phyloP scores from a whole-genome alignment of 2,797 vertebrate genomes.

The Brotula barbata region DNA sequence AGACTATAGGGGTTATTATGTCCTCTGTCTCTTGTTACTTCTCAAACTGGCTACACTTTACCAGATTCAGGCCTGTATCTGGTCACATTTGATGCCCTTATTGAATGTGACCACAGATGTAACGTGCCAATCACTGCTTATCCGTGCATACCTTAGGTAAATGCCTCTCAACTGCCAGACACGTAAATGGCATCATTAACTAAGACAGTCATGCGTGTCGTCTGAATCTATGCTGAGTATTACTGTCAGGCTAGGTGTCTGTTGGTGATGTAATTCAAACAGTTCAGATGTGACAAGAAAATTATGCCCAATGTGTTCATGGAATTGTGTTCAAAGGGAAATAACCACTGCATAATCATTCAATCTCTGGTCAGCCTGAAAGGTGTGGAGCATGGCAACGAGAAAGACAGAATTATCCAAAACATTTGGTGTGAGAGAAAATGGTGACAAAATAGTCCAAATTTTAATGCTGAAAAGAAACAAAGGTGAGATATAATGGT shows the following conservation, averaged over 20 bases:
- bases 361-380: slow-evolving; percentile 51
- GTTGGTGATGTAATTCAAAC: slow-evolving; percentile 73
- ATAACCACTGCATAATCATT: slow-evolving; percentile 70
- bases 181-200: slow-evolving; percentile 76
- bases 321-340: slow-evolving; percentile 63
- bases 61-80: too few relatives aligned
- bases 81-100: slow-evolving; percentile 25
- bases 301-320: slow-evolving; percentile 68
- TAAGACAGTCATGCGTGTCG: slow-evolving; percentile 73
- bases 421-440: slow-evolving; percentile 11
- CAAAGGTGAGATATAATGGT: slow-evolving; percentile 10
- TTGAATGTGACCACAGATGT: slow-evolving; percentile 48
- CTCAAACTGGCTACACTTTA: too few relatives aligned
- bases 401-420: slow-evolving; percentile 19
- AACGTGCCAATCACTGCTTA: slow-evolving; percentile 37
- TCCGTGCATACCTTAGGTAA: slow-evolving; percentile 60
- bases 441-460: neutral
- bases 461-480: slow-evolving; percentile 14
- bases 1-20: too few relatives aligned
- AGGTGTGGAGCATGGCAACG: slow-evolving; percentile 33
- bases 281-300: slow-evolving; percentile 76
- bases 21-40: too few relatives aligned
- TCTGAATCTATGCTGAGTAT: slow-evolving; percentile 55
- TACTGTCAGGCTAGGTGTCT: slow-evolving; percentile 55
- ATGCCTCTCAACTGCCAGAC: slow-evolving; percentile 63